Base-by-base conservation (phyloP, 2,797 vertebrate species). In the Tapirus indicus region DNA sequence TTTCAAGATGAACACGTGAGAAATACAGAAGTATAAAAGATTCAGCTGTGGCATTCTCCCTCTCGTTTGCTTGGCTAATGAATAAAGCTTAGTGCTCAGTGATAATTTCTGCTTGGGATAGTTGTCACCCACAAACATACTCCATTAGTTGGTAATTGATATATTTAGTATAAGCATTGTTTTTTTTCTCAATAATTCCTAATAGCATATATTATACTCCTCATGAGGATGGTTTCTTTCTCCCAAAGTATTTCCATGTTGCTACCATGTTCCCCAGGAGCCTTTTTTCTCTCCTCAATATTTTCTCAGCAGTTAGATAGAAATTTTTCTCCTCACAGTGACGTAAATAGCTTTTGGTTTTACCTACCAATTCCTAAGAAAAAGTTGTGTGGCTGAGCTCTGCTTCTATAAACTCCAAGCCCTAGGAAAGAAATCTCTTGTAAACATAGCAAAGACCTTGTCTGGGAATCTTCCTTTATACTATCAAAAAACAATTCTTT, bases 61-160 rank as follows among this genome's bases (percentile, higher is more conserved):
- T 83, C 52, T 90, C 25, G 41, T 84, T 82, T 96, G 29, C 58
- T 93, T 95, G 69, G 38, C 44, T 93, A 92, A 60, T 71, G 41
- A 80, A 64, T 60, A 84, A 95, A 93, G 10, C 3, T 41, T 60
- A 60, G 58, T 72, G 41, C 69, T 62, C 23, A 93, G n/a, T 41
- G 69, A 52, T 62, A 38, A 71, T 88, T 96, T 96, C 74, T 79
- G 5, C 2, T 47, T 86, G 68, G 79, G 93, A 93, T 74, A 56
- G 49, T 56, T 72, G 32, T 58, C 41, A 74, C 21, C 68, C n/a
- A 72, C 27, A 52, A 82, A 54, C 3, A 41, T 83, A 79, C 49
- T 49, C 18, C 20, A 72, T 29, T 66, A 60, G 35, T 47, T 58
- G n/a, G 25, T 92, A 84, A 54, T 44, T 66, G 86, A 75, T 84